Evolutionary conservation across 2,888 invertebrate species (phyloP).

Genomic region (Dendrolimus houi): DNA sequence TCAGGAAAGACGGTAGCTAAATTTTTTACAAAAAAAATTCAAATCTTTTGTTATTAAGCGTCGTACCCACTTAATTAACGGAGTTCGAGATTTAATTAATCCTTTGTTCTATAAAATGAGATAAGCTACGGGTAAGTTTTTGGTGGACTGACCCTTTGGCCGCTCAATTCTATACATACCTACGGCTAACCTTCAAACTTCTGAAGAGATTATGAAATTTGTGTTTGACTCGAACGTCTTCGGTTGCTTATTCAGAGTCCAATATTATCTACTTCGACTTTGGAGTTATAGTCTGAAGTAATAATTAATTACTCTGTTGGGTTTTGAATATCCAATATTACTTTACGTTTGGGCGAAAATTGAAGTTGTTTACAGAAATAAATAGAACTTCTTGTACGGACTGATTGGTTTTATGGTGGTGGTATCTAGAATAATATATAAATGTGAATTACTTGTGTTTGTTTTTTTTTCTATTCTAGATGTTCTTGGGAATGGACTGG

Average conservation of each 20-base stretch:
- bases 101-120: constrained; percentile 48
- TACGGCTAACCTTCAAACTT: constrained; percentile 21
- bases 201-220: constrained; percentile 29
- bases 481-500: too few species aligned
- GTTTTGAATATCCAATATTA: too few species aligned
- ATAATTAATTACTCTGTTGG: too few species aligned
- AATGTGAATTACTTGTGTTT: too few species aligned
- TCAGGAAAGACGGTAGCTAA: not conserved
- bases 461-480: too few species aligned
- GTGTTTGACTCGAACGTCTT: not conserved
- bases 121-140: constrained; percentile 46
- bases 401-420: too few species aligned
- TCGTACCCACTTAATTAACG: constrained; percentile 40
- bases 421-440: too few species aligned
- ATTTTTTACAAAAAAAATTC: not conserved
- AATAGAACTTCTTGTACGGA: too few species aligned
- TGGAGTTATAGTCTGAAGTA: too few species aligned
- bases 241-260: not conserved
- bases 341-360: too few species aligned
- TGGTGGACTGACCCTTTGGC: constrained; percentile 36
- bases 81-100: constrained; percentile 52
- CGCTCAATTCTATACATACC: constrained; percentile 16
- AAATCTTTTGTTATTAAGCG: constrained; percentile 24
- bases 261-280: too few species aligned
- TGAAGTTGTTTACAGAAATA: too few species aligned